Evolutionary conservation across 2,888 invertebrate species (phyloP).

Genomic region (Alentia gelatinosa): DNA sequence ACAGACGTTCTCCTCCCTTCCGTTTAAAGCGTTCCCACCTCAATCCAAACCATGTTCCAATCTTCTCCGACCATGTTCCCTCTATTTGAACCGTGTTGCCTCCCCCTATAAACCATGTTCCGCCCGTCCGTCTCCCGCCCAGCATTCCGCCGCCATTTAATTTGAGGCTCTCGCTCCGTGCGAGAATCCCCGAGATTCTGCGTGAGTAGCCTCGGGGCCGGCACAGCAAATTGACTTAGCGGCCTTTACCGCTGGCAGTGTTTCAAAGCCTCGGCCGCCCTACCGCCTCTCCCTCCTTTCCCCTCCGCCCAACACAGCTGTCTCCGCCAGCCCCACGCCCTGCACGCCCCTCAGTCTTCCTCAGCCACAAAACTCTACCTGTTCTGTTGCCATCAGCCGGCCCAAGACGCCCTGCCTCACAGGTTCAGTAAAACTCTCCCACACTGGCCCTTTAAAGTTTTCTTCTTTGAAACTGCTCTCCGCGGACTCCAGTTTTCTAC

Average conservation of each 20-base stretch:
- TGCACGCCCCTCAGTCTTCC: background rate
- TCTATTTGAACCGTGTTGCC: background rate
- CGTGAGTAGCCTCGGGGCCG: background rate
- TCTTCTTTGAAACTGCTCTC: too few species aligned
- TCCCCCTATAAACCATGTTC: background rate
- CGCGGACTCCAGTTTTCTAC: too few species aligned
- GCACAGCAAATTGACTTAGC: background rate
- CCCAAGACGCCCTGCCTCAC: too few species aligned
- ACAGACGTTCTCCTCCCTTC: too few species aligned
- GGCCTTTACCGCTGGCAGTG: background rate
- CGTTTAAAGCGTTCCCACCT: too few species aligned
- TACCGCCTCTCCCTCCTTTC: background rate
- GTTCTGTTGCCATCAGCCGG: background rate
- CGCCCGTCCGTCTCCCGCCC: background rate
- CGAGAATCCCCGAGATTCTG: background rate
- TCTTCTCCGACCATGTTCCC: background rate
- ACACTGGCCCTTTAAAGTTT: too few species aligned
- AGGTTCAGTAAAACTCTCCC: too few species aligned
- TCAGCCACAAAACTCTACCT: background rate
- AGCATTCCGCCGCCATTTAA: background rate
- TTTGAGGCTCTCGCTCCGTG: constrained; percentile 1
- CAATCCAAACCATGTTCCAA: background rate
- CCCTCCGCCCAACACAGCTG: background rate
- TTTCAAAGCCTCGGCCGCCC: background rate
- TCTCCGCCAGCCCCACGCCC: background rate